A percentile compares a stretch with the other conserved stretches of the same genome.
These are phyloP conservation scores for Congeria kusceri DNA, from an alignment of 2,888 invertebrate species.

Conservation along the genomic window DNA sequence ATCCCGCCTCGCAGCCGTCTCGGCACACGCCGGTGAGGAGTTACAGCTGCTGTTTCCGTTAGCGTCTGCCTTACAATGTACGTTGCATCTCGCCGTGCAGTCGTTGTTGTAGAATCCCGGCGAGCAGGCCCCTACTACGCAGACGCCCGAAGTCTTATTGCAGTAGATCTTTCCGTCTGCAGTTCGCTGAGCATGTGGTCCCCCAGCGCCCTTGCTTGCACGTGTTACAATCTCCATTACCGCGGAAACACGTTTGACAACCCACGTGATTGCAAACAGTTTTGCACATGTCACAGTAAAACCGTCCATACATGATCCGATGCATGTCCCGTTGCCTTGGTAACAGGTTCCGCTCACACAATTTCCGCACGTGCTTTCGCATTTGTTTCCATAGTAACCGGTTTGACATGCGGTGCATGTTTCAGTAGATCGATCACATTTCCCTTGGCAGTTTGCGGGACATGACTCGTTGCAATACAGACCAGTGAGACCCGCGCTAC, in stretches of 20 bases:
- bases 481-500: slow-evolving; percentile 31
- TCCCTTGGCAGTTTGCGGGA: slow-evolving; percentile 20
- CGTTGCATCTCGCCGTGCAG: slow-evolving; percentile 18
- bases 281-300: slow-evolving; percentile 23
- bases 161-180: slow-evolving; percentile 37
- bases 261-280: not conserved
- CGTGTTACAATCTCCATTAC: slow-evolving; percentile 13
- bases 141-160: slow-evolving; percentile 25
- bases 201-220: slow-evolving; percentile 31
- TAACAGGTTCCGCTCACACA: slow-evolving; percentile 21
- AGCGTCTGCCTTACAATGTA: slow-evolving; percentile 5
- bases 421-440: slow-evolving; percentile 22
- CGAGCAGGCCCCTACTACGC: slow-evolving; percentile 18
- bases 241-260: slow-evolving; percentile 24
- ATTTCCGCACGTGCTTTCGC: slow-evolving; percentile 22
- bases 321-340: slow-evolving; percentile 36
- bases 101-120: slow-evolving; percentile 26
- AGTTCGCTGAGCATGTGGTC: slow-evolving; percentile 2
- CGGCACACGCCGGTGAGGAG: slow-evolving; percentile 20
- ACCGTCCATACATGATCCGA: slow-evolving; percentile 17
- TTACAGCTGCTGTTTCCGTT: slow-evolving; percentile 10
- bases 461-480: slow-evolving; percentile 33
- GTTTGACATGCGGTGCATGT: slow-evolving; percentile 17
- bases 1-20: slow-evolving; percentile 36
- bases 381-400: slow-evolving; percentile 20